Conservation (phyloP, 2,888 invertebrate genomes). For the Morpho helenor region DNA sequence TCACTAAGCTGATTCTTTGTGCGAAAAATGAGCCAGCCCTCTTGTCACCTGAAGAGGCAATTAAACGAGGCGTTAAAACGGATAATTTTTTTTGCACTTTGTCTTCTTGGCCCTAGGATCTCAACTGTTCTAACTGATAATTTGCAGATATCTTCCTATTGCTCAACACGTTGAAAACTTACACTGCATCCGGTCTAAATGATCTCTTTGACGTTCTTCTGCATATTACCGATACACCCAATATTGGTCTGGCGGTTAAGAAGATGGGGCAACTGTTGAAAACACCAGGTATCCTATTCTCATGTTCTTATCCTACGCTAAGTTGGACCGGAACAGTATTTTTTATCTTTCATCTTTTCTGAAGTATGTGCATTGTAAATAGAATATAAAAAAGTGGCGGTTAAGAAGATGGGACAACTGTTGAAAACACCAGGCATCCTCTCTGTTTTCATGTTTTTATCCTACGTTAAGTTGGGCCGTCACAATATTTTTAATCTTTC, state of each 20-base stretch:
- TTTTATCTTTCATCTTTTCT: slow-evolving; percentile 22
- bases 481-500: slow-evolving; percentile 22
- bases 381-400: no score
- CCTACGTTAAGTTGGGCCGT: no score
- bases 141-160: slow-evolving; percentile 50
- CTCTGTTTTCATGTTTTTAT: not conserved
- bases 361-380: no score
- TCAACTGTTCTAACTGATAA: no score
- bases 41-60: no score
- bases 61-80: no score
- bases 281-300: no score
- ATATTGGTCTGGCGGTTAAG: slow-evolving; percentile 38
- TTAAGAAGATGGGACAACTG: slow-evolving; percentile 38
- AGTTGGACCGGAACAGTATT: no score
- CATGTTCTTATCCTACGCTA: not conserved
- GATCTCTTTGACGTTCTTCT: slow-evolving; percentile 45
- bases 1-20: no score
- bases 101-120: no score
- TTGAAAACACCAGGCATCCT: slow-evolving; percentile 18
- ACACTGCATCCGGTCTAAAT: slow-evolving; percentile 37
- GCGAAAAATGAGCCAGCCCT: no score
- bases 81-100: no score
- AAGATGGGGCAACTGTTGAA: slow-evolving; percentile 42
- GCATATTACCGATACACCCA: slow-evolving; percentile 43
- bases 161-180: slow-evolving; percentile 37